These are phyloP conservation scores for Pionites leucogaster DNA, from an alignment of 2,113 vertebrate species.

Conservation along the genomic window DNA sequence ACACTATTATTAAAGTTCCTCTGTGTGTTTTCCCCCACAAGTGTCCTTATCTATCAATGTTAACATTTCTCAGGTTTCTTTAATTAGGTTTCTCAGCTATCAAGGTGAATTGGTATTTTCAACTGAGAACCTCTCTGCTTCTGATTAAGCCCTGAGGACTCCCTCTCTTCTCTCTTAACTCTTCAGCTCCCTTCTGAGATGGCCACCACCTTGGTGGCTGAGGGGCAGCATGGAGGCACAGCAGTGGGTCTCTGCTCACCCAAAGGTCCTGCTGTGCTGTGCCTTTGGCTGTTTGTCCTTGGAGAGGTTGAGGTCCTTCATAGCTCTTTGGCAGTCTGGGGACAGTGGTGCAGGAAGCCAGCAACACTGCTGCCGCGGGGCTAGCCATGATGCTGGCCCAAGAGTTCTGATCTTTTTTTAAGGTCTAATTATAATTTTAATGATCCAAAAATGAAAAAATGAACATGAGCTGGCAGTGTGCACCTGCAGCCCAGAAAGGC, in stretches of 20 bases:
- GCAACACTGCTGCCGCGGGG: fast-evolving
- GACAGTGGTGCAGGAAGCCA: not conserved
- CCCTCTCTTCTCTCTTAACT: constrained; percentile 31
- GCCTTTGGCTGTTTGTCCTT: not conserved
- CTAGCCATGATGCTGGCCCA: not conserved
- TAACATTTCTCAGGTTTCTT: not conserved
- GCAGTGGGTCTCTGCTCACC: not conserved
- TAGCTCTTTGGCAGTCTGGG: not conserved
- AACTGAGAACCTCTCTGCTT: constrained; percentile 66
- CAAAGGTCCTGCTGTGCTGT: not conserved
- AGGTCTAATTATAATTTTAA: not conserved
- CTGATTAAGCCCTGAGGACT: constrained; percentile 55
- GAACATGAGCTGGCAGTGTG: too few relatives aligned
- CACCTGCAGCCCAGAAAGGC: too few relatives aligned
- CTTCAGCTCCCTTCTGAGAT: not conserved
- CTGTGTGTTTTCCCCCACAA: not conserved
- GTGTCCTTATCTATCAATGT: not conserved
- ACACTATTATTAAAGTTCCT: not conserved
- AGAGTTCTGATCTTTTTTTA: not conserved
- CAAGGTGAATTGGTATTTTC: constrained; percentile 72
- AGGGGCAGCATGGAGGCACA: fast-evolving
- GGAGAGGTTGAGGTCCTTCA: not conserved
- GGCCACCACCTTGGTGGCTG: not conserved
- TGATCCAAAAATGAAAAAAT: not conserved
- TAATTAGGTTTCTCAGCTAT: not conserved